Conservation (phyloP, 2,888 invertebrate species). For the Napeogenes sylphis region DNA sequence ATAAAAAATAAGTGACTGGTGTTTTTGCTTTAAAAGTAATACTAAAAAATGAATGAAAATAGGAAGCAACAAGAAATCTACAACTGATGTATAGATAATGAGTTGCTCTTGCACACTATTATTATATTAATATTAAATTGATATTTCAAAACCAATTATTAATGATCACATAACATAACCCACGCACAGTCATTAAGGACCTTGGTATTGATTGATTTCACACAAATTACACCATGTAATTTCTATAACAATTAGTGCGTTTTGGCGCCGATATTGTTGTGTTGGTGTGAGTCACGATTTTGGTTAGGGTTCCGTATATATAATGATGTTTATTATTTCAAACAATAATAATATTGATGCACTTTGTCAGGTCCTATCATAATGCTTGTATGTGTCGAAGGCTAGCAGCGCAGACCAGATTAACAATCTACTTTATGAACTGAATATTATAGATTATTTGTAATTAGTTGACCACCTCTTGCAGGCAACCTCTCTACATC, state of each 20-base stretch:
- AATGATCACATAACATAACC: constrained; percentile 40
- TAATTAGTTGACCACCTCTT: too few species aligned
- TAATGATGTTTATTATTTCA: background rate
- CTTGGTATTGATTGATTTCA: constrained; percentile 37
- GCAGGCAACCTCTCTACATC: too few species aligned
- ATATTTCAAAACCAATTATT: constrained; percentile 41
- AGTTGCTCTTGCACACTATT: constrained; percentile 19
- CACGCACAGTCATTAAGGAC: constrained; percentile 34
- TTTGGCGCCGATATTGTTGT: constrained; percentile 19
- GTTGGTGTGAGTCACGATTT: constrained; percentile 13
- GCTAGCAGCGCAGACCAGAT: too few species aligned
- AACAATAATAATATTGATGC: too few species aligned
- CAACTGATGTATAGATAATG: background rate
- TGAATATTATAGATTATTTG: too few species aligned
- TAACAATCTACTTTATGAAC: too few species aligned
- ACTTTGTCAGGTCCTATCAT: too few species aligned
- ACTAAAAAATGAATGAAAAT: too few species aligned
- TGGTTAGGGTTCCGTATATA: background rate
- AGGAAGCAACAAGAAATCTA: background rate
- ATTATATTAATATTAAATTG: constrained; percentile 32
- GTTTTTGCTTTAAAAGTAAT: too few species aligned
- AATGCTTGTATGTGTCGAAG: too few species aligned
- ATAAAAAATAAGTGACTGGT: too few species aligned
- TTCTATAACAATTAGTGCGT: constrained; percentile 38
- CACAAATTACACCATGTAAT: constrained; percentile 38